phyloP scores from a whole-genome alignment of 2,797 vertebrate species.

The Tangara arthus region DNA sequence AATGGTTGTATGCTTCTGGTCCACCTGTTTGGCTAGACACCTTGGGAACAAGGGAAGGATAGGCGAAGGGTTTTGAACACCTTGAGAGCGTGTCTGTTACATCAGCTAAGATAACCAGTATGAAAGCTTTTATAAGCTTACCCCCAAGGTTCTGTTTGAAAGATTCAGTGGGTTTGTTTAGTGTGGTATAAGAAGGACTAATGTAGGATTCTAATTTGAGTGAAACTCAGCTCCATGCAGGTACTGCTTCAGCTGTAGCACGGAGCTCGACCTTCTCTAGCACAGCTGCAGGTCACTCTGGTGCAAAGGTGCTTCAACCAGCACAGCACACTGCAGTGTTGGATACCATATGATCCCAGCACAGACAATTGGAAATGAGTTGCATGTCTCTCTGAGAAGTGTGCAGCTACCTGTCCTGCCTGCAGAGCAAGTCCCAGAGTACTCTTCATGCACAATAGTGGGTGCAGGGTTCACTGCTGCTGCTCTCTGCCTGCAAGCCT shows the following conservation, averaged over 20 bases:
- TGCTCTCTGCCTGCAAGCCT: not conserved
- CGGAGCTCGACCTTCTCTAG: fast-evolving
- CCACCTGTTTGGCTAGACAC: not conserved
- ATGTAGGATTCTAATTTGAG: not conserved
- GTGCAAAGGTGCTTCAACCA: not conserved
- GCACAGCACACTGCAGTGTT: fast-evolving
- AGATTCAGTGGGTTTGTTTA: not conserved
- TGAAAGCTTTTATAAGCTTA: not conserved
- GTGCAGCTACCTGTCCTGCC: not conserved
- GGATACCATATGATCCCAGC: not conserved
- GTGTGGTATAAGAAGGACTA: not conserved
- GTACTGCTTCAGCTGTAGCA: not conserved
- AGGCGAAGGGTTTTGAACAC: not conserved
- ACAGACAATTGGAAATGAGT: not conserved
- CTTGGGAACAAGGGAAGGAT: not conserved
- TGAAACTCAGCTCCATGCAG: not conserved
- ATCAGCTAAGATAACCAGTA: not conserved
- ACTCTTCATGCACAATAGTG: fast-evolving
- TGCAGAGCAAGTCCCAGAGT: not conserved
- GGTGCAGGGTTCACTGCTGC: not conserved
- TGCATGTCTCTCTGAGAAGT: not conserved
- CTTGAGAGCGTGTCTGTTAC: not conserved
- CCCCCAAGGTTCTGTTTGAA: not conserved
- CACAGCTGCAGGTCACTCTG: not conserved
- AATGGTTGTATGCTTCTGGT: not conserved